A percentile compares a stretch with the other conserved stretches of the same genome.
Conservation (phyloP, 2,888 invertebrate species). For the Drosophila vallismaia region DNA sequence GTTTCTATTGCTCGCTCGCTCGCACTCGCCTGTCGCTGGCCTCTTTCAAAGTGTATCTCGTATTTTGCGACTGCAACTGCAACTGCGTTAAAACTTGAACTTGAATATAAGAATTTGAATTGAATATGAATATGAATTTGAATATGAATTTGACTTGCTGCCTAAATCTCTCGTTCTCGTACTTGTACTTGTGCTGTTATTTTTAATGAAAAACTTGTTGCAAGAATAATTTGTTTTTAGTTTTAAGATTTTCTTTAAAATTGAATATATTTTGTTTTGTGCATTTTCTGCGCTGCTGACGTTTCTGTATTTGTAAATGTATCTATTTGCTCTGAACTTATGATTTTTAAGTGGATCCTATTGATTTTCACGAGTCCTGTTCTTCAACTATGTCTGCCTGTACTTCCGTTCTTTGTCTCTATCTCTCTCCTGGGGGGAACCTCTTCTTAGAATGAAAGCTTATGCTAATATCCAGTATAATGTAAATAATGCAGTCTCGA, state of each 20-base stretch:
- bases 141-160: slow-evolving; percentile 66
- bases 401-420: slow-evolving; percentile 30
- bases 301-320: slow-evolving; percentile 48
- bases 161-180: slow-evolving; percentile 40
- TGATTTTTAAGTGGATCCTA: slow-evolving; percentile 47
- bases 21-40: slow-evolving; percentile 36
- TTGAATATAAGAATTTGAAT: too few species aligned
- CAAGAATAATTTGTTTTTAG: slow-evolving; percentile 20
- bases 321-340: slow-evolving; percentile 51
- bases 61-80: slow-evolving; percentile 50
- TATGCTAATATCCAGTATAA: slow-evolving; percentile 61
- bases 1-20: slow-evolving; percentile 41
- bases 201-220: slow-evolving; percentile 54
- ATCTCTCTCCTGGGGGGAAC: neutral
- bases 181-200: slow-evolving; percentile 61
- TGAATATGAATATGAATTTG: slow-evolving; percentile 49
- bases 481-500: slow-evolving; percentile 54
- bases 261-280: slow-evolving; percentile 17
- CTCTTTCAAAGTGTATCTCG: slow-evolving; percentile 32
- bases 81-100: slow-evolving; percentile 45
- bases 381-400: slow-evolving; percentile 36
- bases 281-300: slow-evolving; percentile 32
- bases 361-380: slow-evolving; percentile 26
- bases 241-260: neutral
- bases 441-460: slow-evolving; percentile 34